phyloP scores from a whole-genome alignment of 1,140 invertebrate genomes.

The Phortica variegata region DNA sequence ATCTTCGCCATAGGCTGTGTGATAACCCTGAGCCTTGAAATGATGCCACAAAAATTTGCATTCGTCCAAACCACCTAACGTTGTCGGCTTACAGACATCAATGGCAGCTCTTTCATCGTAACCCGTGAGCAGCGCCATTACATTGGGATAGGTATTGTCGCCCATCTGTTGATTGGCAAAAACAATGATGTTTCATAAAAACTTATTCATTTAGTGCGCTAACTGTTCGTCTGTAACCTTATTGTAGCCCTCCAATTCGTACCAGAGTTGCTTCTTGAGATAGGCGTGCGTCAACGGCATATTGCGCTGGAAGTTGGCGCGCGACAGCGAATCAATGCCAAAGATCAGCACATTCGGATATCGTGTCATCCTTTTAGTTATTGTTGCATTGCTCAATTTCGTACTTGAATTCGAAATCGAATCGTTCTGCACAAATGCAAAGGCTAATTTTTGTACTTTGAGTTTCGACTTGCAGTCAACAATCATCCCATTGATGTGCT shows the following conservation, averaged over 20 bases:
- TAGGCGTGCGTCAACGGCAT: constrained; percentile 21
- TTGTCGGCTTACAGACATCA: constrained; percentile 57
- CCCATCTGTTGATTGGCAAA: constrained; percentile 58
- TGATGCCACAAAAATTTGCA: constrained; percentile 79
- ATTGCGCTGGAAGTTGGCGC: constrained; percentile 45
- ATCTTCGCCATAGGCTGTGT: constrained; percentile 78
- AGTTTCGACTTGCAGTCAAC: constrained; percentile 2
- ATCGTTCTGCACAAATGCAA: constrained; percentile 6
- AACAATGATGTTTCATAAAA: neutral
- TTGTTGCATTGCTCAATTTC: too few species aligned
- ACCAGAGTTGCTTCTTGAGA: constrained; percentile 14
- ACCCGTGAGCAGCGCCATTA: constrained; percentile 74
- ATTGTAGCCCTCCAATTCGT: constrained; percentile 20
- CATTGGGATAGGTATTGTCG: constrained; percentile 76
- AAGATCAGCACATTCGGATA: constrained; percentile 19
- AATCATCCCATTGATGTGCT: too few species aligned
- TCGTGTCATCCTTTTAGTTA: neutral
- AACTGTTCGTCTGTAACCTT: constrained; percentile 6
- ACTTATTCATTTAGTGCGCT: neutral
- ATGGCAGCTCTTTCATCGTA: constrained; percentile 57
- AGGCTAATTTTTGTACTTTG: constrained; percentile 10
- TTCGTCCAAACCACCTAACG: constrained; percentile 56
- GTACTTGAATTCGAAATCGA: neutral
- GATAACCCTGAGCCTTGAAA: constrained; percentile 68
- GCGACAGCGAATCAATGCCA: constrained; percentile 19